phyloP scores from a whole-genome alignment of 1,140 invertebrate genomes.

The Notospermus geniculatus region DNA sequence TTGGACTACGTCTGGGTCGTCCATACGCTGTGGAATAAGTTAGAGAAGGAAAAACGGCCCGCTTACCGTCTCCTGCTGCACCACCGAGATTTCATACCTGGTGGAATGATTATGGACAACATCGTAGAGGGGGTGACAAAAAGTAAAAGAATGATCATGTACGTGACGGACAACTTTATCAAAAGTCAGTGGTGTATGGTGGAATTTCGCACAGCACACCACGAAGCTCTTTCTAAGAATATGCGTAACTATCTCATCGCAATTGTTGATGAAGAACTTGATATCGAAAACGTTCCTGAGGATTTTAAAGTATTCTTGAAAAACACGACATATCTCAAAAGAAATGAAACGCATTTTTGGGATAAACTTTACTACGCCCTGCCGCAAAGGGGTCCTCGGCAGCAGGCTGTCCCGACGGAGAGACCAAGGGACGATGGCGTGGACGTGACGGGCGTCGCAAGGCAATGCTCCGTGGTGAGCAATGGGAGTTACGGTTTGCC shows the following conservation, averaged over 20 bases:
- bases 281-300: slow-evolving; percentile 58
- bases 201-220: slow-evolving; percentile 75
- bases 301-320: slow-evolving; percentile 63
- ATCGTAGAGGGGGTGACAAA: slow-evolving; percentile 62
- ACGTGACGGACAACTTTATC: slow-evolving; percentile 66
- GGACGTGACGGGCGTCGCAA: too few relatives aligned
- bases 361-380: slow-evolving; percentile 87
- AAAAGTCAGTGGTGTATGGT: slow-evolving; percentile 68
- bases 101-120: slow-evolving; percentile 68
- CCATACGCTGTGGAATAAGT: slow-evolving; percentile 75
- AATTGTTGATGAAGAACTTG: slow-evolving; percentile 79
- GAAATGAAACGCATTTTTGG: slow-evolving; percentile 79
- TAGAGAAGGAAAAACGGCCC: slow-evolving; percentile 73
- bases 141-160: slow-evolving; percentile 63
- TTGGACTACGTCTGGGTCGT: slow-evolving; percentile 88
- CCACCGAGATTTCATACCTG: slow-evolving; percentile 82
- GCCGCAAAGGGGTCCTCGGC: slow-evolving; percentile 59
- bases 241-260: slow-evolving; percentile 79
- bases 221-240: slow-evolving; percentile 76
- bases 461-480: too few relatives aligned
- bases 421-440: too few relatives aligned
- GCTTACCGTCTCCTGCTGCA: slow-evolving; percentile 89
- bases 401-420: too few relatives aligned
- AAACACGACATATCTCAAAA: slow-evolving; percentile 64
- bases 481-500: too few relatives aligned